Evolutionary conservation across 2,888 invertebrate genomes (phyloP), one percentile per base, ranked within the genome.

Genomic region (Drosophila atripex): DNA sequence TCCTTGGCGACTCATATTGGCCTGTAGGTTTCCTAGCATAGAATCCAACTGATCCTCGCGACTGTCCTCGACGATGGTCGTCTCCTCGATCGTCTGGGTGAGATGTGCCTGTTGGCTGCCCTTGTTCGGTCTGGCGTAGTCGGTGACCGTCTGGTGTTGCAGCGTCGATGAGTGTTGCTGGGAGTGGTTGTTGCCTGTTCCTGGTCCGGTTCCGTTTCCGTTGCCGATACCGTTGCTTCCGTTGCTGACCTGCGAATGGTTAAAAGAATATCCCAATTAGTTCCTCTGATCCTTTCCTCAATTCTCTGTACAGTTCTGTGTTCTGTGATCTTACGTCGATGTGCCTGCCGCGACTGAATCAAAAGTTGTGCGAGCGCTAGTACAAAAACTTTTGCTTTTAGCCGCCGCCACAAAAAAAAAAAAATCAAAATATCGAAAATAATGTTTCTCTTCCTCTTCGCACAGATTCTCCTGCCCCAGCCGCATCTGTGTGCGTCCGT

Each of bases 1-100:
- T 92, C 99, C 99, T 94, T 99, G 99, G 91, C 98, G 96, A 93
- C 96, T 97, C 98, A 99, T 98, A 93, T 99, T 98, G 91, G 97
- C 97, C 91, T 98, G 97, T 85, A 97, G 94, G 75, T 89, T 92
- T 66, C 91, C 92, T 86, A 92, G 92, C 92, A 92, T 92, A 92
- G 92, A 93, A 93, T 93, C 93, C 89, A 93, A 91, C 69, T 92
- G 92, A 90, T 93, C 93, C 73, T 88, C 84, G 54, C 84, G 84
- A 72, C 77, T 76, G 69, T 91, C 90, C 80, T 91, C 90, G 82
- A 90, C 89, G 53, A 91, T 84, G 58, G 89, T 90, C 59, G 89
- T 90, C 70, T 89, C 89, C 76, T 91, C 90, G 64, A 90, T 90
- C n/a, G 90, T 90, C 73, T 91, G 91, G 47, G 91, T 91, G 53